Percentiles rank a stretch among this genome's conserved stretches.
Evolutionary conservation across 2,888 invertebrate genomes (phyloP).

Genomic region (Spisula solida): DNA sequence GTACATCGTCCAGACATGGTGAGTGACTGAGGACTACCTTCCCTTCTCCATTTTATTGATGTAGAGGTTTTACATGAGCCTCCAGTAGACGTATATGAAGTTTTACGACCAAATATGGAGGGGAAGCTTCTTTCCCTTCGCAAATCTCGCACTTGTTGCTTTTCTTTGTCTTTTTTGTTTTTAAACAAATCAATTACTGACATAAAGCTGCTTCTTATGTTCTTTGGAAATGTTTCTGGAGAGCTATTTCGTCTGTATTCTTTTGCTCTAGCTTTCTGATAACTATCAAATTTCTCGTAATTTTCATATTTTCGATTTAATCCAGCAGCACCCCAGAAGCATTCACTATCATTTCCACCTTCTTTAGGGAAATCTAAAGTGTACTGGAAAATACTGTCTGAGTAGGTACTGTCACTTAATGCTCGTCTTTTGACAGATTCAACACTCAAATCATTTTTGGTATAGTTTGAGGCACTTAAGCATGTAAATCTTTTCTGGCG

Average conservation of each 20-base stretch:
- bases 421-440: neutral
- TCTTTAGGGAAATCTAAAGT: neutral
- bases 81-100: neutral
- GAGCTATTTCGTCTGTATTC: constrained; percentile 48
- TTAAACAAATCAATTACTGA: constrained; percentile 38
- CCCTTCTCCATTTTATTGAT: neutral
- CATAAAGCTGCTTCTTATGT: constrained; percentile 6
- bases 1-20: constrained; percentile 22
- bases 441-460: neutral
- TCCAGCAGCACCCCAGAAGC: constrained; percentile 25
- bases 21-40: constrained; percentile 23
- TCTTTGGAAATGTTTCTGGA: constrained; percentile 18
- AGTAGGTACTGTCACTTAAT: constrained; percentile 4
- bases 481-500: neutral
- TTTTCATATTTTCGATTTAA: constrained; percentile 6
- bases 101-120: neutral
- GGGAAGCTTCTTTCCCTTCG: constrained; percentile 17
- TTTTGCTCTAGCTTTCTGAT: neutral
- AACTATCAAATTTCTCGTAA: neutral
- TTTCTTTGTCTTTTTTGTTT: constrained; percentile 24
- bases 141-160: neutral
- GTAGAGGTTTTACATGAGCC: neutral
- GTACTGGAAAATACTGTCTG: neutral
- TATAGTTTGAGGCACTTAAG: neutral
- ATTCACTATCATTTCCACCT: constrained; percentile 10